phyloP scores from a whole-genome alignment of 2,888 invertebrate genomes.

The Rhagonycha fulva region DNA sequence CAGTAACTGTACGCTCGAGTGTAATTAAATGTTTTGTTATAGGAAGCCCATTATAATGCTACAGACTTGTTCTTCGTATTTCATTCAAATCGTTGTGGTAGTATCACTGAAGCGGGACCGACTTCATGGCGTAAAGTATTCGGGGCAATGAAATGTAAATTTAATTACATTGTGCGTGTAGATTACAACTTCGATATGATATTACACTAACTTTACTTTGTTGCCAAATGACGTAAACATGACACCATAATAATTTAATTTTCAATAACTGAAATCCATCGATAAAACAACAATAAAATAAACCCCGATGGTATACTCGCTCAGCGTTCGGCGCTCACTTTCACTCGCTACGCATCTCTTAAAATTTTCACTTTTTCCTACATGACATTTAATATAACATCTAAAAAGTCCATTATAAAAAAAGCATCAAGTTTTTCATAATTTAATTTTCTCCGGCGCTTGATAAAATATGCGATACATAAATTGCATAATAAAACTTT shows the following conservation, averaged over 20 bases:
- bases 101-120: constrained; percentile 19
- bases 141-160: constrained; percentile 30
- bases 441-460: not conserved
- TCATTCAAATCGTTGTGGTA: constrained; percentile 19
- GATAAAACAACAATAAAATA: constrained; percentile 1
- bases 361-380: not conserved
- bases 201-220: constrained; percentile 25
- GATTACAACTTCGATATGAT: constrained; percentile 29
- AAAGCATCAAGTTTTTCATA: constrained; percentile 1
- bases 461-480: not conserved
- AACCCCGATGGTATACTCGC: not conserved
- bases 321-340: not conserved
- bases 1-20: constrained; percentile 20
- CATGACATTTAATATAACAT: not conserved
- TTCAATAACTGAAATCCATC: constrained; percentile 13
- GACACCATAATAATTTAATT: constrained; percentile 24
- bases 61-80: constrained; percentile 26
- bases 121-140: constrained; percentile 19
- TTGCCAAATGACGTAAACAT: constrained; percentile 20
- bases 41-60: constrained; percentile 26
- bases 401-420: not conserved
- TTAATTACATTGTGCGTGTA: constrained; percentile 30
- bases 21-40: constrained; percentile 31
- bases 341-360: not conserved
- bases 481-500: not conserved